Conservation (phyloP, 2,113 vertebrate genomes). For the Craseonycteris thonglongyai region DNA sequence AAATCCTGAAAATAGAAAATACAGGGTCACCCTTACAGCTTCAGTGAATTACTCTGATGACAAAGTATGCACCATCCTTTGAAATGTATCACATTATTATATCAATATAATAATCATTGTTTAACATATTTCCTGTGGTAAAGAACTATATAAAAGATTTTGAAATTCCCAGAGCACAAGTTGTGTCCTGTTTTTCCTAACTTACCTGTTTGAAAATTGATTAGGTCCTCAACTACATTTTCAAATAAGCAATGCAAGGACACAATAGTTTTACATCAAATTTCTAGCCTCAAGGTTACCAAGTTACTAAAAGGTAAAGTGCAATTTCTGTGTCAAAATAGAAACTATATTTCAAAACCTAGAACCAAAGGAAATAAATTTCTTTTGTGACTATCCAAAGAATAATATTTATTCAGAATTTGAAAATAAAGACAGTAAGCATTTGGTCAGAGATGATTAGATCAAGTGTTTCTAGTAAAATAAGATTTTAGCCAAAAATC, state of each 20-base stretch:
- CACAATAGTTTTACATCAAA: neutral
- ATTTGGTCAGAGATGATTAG: neutral
- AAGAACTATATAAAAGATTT: neutral
- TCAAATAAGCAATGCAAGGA: neutral
- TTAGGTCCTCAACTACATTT: neutral
- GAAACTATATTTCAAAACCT: neutral
- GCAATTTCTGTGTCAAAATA: neutral
- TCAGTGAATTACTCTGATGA: neutral
- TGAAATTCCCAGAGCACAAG: neutral
- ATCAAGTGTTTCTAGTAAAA: neutral
- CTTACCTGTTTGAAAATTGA: neutral
- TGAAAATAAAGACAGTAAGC: neutral
- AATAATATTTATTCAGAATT: neutral
- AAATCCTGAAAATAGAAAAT: no score
- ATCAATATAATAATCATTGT: no score
- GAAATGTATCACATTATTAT: neutral
- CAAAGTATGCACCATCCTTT: neutral
- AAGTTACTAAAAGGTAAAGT: neutral
- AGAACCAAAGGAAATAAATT: neutral
- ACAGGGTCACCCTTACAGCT: no score
- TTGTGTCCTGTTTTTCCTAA: neutral
- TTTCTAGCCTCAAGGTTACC: neutral
- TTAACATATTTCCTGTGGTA: neutral
- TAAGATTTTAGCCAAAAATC: neutral
- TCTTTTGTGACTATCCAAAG: neutral